A percentile compares a stretch with the other conserved stretches of the same genome.
Conservation (phyloP, 2,797 vertebrate species). For the Malurus splendens region DNA sequence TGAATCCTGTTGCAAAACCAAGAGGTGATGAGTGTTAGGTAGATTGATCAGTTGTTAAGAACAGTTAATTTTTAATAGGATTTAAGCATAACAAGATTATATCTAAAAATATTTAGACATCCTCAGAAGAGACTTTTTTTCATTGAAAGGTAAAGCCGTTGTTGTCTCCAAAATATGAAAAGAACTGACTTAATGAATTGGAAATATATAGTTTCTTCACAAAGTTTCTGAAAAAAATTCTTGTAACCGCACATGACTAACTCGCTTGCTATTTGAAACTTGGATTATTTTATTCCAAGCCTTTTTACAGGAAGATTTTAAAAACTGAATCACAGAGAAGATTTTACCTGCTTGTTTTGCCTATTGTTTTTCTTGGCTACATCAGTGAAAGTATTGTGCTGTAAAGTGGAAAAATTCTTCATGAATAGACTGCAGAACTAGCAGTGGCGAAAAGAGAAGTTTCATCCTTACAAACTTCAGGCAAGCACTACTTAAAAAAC, state of each 20-base stretch:
- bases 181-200: not conserved
- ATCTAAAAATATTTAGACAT: not conserved
- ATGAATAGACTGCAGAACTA: not conserved
- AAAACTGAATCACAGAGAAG: not conserved
- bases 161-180: not conserved
- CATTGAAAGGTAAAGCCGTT: not conserved
- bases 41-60: not conserved
- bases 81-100: not conserved
- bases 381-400: not conserved
- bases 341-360: not conserved
- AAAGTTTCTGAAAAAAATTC: not conserved
- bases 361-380: not conserved
- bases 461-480: not conserved
- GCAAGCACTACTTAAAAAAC: not conserved
- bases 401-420: not conserved
- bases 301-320: not conserved
- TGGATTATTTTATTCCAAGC: not conserved
- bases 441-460: not conserved
- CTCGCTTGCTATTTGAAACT: not conserved
- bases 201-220: not conserved
- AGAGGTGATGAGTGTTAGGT: not conserved
- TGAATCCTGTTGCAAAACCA: not conserved
- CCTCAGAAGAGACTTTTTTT: not conserved
- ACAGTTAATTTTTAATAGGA: not conserved
- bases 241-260: not conserved